These are phyloP conservation scores for Phyllopteryx taeniolatus DNA, from an alignment of 2,113 vertebrate species.

Conservation along the genomic window DNA sequence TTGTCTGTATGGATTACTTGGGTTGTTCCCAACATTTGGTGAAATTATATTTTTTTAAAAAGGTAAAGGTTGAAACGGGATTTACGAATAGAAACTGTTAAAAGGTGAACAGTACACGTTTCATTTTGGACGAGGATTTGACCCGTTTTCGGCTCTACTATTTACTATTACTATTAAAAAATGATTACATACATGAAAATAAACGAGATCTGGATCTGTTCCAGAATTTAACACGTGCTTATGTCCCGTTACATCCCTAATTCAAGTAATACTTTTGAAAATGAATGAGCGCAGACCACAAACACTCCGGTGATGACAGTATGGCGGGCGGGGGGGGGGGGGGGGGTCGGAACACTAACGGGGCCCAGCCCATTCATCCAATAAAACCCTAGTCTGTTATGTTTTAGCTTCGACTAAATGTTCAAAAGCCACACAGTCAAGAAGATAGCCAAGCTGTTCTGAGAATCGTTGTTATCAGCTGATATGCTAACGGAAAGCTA, in stretches of 20 bases:
- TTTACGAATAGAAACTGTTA: too few species aligned
- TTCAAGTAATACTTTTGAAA: background rate
- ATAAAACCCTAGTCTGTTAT: background rate
- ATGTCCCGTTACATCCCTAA: background rate
- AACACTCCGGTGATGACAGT: background rate
- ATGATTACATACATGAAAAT: background rate
- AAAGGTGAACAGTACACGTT: too few species aligned
- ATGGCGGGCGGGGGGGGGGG: background rate
- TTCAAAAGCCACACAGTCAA: slow-evolving; percentile 17
- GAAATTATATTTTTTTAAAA: too few species aligned
- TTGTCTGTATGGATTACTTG: too few species aligned
- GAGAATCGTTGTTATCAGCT: slow-evolving; percentile 44
- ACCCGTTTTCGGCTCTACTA: background rate
- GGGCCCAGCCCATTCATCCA: background rate
- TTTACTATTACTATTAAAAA: background rate
- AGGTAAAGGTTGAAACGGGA: too few species aligned
- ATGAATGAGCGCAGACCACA: background rate
- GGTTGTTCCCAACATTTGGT: too few species aligned
- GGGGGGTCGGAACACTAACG: background rate
- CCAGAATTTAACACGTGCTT: background rate
- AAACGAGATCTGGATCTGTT: background rate
- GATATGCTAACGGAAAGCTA: slow-evolving; percentile 47
- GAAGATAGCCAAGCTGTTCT: slow-evolving; percentile 6
- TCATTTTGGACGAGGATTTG: background rate
- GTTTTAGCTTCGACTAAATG: background rate